A percentile compares a stretch with the other conserved stretches of the same genome.
Evolutionary conservation across 2,888 invertebrate species (phyloP).

Genomic region (Acrobasis suavella): DNA sequence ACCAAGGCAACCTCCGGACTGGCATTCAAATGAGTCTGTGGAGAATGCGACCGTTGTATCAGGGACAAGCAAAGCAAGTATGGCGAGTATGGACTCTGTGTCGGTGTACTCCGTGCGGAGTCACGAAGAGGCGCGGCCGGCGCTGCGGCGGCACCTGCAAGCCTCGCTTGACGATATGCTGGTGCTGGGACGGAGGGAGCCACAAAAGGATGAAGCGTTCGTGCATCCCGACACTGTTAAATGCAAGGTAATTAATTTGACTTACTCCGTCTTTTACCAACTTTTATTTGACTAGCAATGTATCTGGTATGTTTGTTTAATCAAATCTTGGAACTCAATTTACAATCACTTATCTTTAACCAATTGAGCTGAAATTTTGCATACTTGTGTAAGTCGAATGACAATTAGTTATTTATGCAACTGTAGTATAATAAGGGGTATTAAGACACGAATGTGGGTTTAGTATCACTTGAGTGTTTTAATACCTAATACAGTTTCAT

Average conservation of each 20-base stretch:
- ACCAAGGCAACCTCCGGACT: slow-evolving; percentile 51
- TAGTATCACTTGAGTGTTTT: no score
- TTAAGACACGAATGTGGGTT: no score
- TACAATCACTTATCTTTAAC: no score
- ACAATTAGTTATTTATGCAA: no score
- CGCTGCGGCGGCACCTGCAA: slow-evolving; percentile 61
- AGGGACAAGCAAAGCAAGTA: slow-evolving; percentile 62
- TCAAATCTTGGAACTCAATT: no score
- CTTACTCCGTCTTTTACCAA: neutral
- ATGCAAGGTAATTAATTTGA: slow-evolving; percentile 56
- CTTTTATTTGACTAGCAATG: no score
- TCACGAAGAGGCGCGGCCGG: slow-evolving; percentile 73
- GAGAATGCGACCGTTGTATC: slow-evolving; percentile 81
- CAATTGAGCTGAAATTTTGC: no score
- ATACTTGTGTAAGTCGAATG: no score
- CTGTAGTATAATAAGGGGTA: no score
- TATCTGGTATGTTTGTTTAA: no score
- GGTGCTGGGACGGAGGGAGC: slow-evolving; percentile 66
- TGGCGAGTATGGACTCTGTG: slow-evolving; percentile 78
- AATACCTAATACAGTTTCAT: no score
- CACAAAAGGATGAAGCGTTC: slow-evolving; percentile 65
- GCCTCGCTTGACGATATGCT: slow-evolving; percentile 84
- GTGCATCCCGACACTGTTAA: slow-evolving; percentile 70
- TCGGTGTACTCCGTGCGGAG: slow-evolving; percentile 83
- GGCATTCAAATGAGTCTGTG: slow-evolving; percentile 74